These are phyloP conservation scores for Hirtodrosophila cameraria DNA, from an alignment of 2,888 invertebrate species.

Conservation along the genomic window DNA sequence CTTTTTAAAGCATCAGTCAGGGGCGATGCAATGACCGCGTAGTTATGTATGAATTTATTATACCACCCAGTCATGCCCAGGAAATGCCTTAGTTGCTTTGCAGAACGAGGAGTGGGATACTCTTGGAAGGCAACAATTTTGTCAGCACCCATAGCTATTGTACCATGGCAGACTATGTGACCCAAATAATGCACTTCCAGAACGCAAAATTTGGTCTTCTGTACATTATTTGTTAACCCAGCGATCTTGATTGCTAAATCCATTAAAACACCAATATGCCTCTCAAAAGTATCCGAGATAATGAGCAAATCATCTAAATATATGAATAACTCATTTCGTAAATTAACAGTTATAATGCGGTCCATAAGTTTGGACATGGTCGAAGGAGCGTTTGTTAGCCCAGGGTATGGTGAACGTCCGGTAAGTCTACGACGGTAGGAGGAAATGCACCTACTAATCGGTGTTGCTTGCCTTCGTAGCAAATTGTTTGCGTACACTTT, in stretches of 20 bases:
- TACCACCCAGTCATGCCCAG: background rate
- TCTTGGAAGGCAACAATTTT: background rate
- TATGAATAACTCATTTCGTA: background rate
- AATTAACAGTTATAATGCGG: background rate
- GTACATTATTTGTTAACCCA: background rate
- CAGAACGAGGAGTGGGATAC: background rate
- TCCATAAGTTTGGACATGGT: constrained; percentile 11
- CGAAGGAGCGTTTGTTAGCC: background rate
- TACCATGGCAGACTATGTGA: background rate
- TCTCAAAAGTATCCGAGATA: background rate
- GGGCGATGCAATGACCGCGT: background rate
- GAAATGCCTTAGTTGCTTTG: background rate
- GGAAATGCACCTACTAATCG: too few species aligned
- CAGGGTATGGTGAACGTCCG: background rate
- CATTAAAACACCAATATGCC: background rate
- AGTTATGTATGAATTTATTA: background rate
- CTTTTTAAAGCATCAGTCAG: constrained; percentile 4
- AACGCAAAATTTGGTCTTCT: background rate
- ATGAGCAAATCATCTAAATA: background rate
- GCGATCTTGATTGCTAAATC: too few species aligned
- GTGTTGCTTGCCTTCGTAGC: too few species aligned
- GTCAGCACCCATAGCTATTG: background rate
- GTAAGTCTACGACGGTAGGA: too few species aligned
- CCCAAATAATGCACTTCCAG: background rate
- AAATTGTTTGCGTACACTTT: too few species aligned